phyloP scores from a whole-genome alignment of 64 coral and sea anemone species.

The Montipora sp. region DNA sequence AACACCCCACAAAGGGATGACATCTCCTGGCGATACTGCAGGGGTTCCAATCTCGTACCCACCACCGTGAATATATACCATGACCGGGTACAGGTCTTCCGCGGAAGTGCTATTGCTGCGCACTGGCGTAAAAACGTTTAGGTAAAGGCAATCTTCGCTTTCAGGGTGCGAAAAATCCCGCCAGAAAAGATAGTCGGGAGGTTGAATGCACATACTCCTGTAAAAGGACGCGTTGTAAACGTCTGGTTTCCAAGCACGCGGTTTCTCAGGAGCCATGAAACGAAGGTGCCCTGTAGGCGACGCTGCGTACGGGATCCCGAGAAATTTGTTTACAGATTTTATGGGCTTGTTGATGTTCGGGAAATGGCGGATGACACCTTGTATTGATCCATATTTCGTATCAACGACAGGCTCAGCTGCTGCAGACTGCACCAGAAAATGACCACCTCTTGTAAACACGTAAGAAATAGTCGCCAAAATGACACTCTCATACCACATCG shows the following conservation, averaged over 20 bases:
- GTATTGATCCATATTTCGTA: conserved; percentile 57
- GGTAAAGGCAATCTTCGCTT: conserved; percentile 77
- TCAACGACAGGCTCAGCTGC: conserved; percentile 4
- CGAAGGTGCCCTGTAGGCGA: conserved; percentile 57
- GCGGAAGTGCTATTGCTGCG: neutral
- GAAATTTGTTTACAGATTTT: conserved; percentile 65
- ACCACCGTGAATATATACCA: conserved; percentile 86
- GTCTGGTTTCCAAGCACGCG: conserved; percentile 40
- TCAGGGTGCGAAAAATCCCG: conserved; percentile 22
- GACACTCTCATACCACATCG: neutral
- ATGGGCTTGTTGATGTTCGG: conserved; percentile 25
- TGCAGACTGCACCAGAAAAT: neutral
- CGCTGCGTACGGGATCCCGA: conserved; percentile 67
- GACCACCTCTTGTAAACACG: neutral
- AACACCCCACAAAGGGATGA: conserved; percentile 63
- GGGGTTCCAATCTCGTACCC: conserved; percentile 70
- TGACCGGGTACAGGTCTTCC: conserved; percentile 37
- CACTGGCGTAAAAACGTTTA: conserved; percentile 65
- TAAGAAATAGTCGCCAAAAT: neutral
- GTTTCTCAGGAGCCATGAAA: conserved; percentile 47
- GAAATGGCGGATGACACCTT: conserved; percentile 46
- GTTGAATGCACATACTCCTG: conserved; percentile 63
- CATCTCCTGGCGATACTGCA: conserved; percentile 58
- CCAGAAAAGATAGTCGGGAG: conserved; percentile 50
- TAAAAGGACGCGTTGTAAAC: conserved; percentile 75